Conservation (phyloP, 2,888 invertebrate species). For the Shargacucullia verbasci region DNA sequence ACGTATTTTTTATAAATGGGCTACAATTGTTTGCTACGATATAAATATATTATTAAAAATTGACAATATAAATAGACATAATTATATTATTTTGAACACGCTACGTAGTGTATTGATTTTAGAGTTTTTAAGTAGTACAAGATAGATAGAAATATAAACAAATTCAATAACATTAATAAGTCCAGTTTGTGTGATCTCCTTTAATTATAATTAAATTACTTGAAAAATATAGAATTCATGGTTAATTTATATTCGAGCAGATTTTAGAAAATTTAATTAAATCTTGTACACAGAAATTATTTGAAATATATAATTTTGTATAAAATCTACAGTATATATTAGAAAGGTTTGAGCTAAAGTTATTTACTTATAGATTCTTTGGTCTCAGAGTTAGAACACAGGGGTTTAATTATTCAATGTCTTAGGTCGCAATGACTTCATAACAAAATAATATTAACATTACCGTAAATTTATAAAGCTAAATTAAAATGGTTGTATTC, state of each 20-base stretch:
- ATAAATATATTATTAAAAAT: conserved; percentile 36
- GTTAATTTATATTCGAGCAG: no score
- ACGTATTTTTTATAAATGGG: conserved; percentile 36
- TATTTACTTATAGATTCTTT: conserved; percentile 48
- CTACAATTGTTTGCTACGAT: conserved; percentile 30
- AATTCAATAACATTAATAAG: no score
- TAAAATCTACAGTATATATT: conserved; percentile 64
- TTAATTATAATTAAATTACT: no score
- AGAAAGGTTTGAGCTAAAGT: conserved; percentile 35
- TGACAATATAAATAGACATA: conserved; percentile 51
- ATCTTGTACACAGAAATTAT: conserved; percentile 16
- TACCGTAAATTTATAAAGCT: conserved; percentile 14
- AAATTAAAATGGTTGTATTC: conserved; percentile 28
- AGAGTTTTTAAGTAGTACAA: conserved; percentile 19
- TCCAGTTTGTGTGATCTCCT: no score
- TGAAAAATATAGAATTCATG: no score
- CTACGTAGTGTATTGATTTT: conserved; percentile 9
- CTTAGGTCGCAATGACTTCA: conserved; percentile 39
- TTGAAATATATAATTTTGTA: conserved; percentile 22
- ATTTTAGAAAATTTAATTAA: neutral
- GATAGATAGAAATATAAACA: neutral
- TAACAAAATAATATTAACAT: conserved; percentile 14
- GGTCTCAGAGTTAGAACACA: conserved; percentile 64
- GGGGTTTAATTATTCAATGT: conserved; percentile 34
- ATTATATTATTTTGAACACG: conserved; percentile 37